phyloP scores from a whole-genome alignment of 2,888 invertebrate species.

The Drosophila maculinotata region DNA sequence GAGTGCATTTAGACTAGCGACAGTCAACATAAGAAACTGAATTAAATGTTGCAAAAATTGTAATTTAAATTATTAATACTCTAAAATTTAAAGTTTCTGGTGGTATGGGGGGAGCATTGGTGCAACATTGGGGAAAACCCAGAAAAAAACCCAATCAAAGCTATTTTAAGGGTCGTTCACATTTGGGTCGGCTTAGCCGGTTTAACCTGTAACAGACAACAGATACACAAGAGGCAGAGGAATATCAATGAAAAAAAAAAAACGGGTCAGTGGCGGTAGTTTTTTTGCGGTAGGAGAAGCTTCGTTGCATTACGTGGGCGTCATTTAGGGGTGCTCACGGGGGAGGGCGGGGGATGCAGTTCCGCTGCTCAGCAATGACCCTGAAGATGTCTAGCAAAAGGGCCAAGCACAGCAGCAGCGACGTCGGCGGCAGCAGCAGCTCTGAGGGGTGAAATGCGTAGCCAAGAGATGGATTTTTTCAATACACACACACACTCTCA shows the following conservation, averaged over 20 bases:
- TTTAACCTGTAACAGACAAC: conserved; percentile 65
- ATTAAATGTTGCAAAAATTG: too few species aligned
- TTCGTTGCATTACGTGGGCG: conserved; percentile 57
- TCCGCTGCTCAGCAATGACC: conserved; percentile 53
- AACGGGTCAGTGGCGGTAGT: conserved; percentile 70
- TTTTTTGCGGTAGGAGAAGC: conserved; percentile 49
- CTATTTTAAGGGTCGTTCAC: conserved; percentile 66
- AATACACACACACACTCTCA: conserved; percentile 58
- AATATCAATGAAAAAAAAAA: conserved; percentile 75
- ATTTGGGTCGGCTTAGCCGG: conserved; percentile 63
- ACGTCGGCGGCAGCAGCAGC: conserved; percentile 29
- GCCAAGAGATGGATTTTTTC: conserved; percentile 78
- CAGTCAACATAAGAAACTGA: too few species aligned
- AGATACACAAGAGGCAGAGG: conserved; percentile 69
- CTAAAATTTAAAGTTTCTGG: too few species aligned
- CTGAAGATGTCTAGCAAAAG: conserved; percentile 61
- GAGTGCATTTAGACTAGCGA: too few species aligned
- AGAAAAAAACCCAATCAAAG: too few species aligned
- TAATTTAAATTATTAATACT: too few species aligned
- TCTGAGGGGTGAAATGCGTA: conserved; percentile 77
- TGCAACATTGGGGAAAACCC: too few species aligned
- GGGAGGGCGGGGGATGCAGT: conserved; percentile 11
- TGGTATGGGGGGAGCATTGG: too few species aligned
- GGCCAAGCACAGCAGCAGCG: conserved; percentile 52
- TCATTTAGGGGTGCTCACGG: conserved; percentile 46